Base-by-base conservation (phyloP, 2,888 invertebrate species). In the Argynnis bischoffii region DNA sequence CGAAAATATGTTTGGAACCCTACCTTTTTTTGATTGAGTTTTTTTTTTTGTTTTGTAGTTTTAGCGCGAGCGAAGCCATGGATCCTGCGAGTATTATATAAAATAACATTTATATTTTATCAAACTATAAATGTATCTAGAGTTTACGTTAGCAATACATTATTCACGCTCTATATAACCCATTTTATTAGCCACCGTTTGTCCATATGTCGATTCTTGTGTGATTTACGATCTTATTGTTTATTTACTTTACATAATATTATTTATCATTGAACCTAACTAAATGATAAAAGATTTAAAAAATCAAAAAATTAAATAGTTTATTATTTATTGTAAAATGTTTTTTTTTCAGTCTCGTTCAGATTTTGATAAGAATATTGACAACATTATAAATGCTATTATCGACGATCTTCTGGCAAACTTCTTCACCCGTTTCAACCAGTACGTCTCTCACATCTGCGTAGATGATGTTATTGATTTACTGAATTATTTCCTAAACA, bases 361-460 rank as follows among this genome's bases (percentile, higher is more conserved):
- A 5, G 77, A 86, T 48, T 84, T 82, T 51, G 89, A 88, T 68
- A 78, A 81, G 13, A 86, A 84, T 70, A 85, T 88, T 56, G 90
- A 90, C 67, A 73, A 73, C 6, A 77, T 90, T 64, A 72, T 86
- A 64, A 88, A 82, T 74, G 73, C 81, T 0, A 81, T 89, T 66
- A 74, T 87, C 3, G 77, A 78, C 53, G 89, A 90, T 5, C 75
- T 87, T 1, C 73, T 86, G 0, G 80, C 86, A 0, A 76, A 73
- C 1, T 84, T 86, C 70, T 74, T 89, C 11, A 85, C 79, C 21
- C 75, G 84, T 18, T 85, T 86, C 73, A 87, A 78, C 71, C 78
- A 76, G 57, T 78, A 72, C 66, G 74, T 88, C 21, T 71, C 79
- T 0, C 50, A 50, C 1, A 67, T 69, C 0, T 79, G 79, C 68